phyloP scores from a whole-genome alignment of 2,888 invertebrate species.

The Hemicrepidius hirtus region DNA sequence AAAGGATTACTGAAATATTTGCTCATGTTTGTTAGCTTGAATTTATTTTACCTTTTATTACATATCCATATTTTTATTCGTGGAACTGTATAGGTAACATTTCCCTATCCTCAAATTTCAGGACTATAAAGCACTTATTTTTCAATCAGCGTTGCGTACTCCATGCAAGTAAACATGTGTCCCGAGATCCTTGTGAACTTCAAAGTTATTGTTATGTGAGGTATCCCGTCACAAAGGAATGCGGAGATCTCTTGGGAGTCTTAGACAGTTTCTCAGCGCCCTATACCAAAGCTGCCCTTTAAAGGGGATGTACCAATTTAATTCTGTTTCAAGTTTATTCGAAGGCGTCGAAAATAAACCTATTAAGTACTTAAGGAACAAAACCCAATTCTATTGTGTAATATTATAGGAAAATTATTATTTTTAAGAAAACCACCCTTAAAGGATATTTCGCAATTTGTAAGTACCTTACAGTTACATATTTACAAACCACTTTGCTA shows the following conservation, averaged over 20 bases:
- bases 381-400: not conserved
- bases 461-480: constrained; percentile 29
- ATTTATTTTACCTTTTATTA: no score
- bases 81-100: no score
- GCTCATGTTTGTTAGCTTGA: no score
- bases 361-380: constrained; percentile 7
- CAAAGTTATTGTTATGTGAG: constrained; percentile 49
- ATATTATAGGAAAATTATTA: not conserved
- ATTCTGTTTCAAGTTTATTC: constrained; percentile 3
- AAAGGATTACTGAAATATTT: no score
- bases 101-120: no score
- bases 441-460: constrained; percentile 30
- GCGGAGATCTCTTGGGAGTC: constrained; percentile 32
- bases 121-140: not conserved
- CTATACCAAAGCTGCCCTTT: constrained; percentile 33
- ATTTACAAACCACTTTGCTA: constrained; percentile 46
- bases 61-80: no score
- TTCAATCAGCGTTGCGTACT: not conserved
- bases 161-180: constrained; percentile 26
- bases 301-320: constrained; percentile 41
- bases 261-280: constrained; percentile 20
- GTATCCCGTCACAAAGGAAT: constrained; percentile 48
- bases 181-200: constrained; percentile 41
- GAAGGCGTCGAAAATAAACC: constrained; percentile 3
- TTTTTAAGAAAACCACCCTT: not conserved